Conservation (phyloP, 2,113 vertebrate genomes). For the Corythornis cristatus region DNA sequence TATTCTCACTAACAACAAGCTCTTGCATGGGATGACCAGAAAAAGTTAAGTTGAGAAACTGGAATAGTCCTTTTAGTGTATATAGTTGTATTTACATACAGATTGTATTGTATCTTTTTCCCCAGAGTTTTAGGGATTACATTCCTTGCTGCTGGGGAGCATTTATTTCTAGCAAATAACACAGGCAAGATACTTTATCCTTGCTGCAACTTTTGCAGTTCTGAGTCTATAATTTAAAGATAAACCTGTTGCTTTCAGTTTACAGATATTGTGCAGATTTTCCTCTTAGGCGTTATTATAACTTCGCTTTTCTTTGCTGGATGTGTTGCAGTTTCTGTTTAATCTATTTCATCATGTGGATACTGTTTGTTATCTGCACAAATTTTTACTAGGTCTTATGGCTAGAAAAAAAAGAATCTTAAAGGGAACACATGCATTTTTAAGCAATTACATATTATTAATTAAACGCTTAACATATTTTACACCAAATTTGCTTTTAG, state of each 20-base stretch:
- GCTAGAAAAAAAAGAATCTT: neutral
- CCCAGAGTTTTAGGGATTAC: neutral
- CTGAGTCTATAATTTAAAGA: neutral
- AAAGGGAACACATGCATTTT: neutral
- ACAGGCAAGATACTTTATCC: neutral
- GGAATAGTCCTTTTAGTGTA: neutral
- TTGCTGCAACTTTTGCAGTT: neutral
- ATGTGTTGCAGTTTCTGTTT: neutral
- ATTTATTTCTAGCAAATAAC: constrained; percentile 3
- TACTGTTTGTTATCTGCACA: neutral
- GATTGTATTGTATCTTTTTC: neutral
- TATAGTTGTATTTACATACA: neutral
- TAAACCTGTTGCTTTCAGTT: neutral
- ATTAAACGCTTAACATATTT: neutral
- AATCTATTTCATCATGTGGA: neutral
- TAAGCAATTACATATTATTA: neutral
- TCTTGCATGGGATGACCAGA: neutral
- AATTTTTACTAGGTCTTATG: neutral
- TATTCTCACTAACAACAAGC: neutral
- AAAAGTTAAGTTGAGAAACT: neutral
- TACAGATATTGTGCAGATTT: neutral
- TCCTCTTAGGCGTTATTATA: neutral
- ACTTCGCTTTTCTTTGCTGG: neutral
- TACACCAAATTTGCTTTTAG: neutral
- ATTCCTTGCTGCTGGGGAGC: neutral